These are phyloP conservation scores for Athene cunicularia DNA, from an alignment of 2,113 vertebrate species.

Conservation along the genomic window DNA sequence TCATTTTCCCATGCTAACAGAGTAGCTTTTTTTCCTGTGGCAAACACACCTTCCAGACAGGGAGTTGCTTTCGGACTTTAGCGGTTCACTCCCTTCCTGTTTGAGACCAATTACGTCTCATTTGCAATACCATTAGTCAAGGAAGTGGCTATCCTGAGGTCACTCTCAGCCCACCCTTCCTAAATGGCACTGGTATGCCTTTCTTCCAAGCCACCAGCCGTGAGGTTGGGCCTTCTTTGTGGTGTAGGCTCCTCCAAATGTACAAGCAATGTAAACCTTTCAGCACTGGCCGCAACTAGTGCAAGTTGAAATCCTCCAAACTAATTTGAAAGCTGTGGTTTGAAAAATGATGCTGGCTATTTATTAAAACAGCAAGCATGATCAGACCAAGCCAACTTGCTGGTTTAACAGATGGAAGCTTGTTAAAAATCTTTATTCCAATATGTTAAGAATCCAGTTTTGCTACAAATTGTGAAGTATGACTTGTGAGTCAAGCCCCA, in stretches of 20 bases:
- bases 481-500: constrained; percentile 59
- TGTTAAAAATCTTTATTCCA: constrained; percentile 65
- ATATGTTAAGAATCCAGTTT: constrained; percentile 65
- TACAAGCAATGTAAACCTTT: constrained; percentile 9
- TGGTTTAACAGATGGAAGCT: constrained; percentile 67
- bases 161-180: constrained; percentile 44
- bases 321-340: constrained; percentile 52
- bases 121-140: constrained; percentile 51
- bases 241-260: neutral
- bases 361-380: constrained; percentile 61
- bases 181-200: neutral
- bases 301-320: neutral
- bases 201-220: neutral
- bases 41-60: constrained; percentile 58
- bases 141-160: constrained; percentile 55
- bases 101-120: constrained; percentile 54
- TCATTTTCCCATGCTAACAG: constrained; percentile 49
- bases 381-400: constrained; percentile 51
- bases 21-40: constrained; percentile 24
- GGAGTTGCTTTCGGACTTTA: constrained; percentile 52
- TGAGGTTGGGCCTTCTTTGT: neutral
- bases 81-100: constrained; percentile 65
- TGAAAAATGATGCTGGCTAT: constrained; percentile 54
- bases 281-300: neutral
- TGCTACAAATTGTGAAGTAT: constrained; percentile 62